A percentile compares a stretch with the other conserved stretches of the same genome.
These are phyloP conservation scores for Bombus picipes DNA, from an alignment of 1,140 invertebrate genomes.

Conservation along the genomic window DNA sequence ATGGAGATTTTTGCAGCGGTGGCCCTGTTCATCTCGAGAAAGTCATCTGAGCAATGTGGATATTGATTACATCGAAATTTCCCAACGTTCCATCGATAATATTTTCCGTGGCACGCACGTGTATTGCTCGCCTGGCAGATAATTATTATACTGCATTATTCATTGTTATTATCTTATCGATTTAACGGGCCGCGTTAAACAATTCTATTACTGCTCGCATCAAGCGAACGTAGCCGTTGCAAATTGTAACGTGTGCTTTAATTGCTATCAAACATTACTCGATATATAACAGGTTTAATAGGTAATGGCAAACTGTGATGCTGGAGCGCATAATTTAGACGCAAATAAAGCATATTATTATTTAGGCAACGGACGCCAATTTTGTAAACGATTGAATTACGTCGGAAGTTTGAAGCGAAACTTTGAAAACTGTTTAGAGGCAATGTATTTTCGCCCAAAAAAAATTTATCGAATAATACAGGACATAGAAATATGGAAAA, in stretches of 20 bases:
- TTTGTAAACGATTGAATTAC: background rate
- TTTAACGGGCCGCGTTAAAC: background rate
- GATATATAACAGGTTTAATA: background rate
- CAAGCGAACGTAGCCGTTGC: background rate
- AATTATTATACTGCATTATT: conserved; percentile 8
- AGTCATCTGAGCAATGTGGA: conserved; percentile 4
- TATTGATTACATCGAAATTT: conserved; percentile 34
- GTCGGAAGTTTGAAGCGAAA: background rate
- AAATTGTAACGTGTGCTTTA: background rate
- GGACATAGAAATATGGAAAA: too few relatives aligned
- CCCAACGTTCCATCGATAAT: background rate
- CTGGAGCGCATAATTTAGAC: background rate
- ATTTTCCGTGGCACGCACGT: background rate
- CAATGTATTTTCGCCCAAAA: background rate
- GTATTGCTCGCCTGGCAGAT: background rate
- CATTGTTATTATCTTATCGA: background rate
- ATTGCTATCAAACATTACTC: conserved; percentile 11
- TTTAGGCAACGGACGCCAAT: background rate
- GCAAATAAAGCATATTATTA: background rate
- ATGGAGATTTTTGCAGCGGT: conserved; percentile 40
- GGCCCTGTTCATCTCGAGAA: conserved; percentile 18
- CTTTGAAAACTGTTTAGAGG: background rate
- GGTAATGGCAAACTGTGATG: background rate
- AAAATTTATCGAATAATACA: background rate
- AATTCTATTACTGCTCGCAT: background rate